Evolutionary conservation across 2,797 vertebrate genomes (phyloP).

Genomic region (Sebastes diaconus): DNA sequence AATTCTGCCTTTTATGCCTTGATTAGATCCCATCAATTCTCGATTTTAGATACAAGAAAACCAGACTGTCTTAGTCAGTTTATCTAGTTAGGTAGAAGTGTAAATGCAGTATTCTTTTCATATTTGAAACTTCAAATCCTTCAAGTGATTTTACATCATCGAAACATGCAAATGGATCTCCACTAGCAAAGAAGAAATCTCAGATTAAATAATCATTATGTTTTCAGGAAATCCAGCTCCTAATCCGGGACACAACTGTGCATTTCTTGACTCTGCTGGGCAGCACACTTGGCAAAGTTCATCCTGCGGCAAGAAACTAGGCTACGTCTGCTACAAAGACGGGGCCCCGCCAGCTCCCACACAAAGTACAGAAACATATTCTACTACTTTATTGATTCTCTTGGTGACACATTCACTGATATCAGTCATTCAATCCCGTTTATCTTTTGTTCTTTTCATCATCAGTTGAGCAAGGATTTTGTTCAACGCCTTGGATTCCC

Average conservation of each 20-base stretch:
- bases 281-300: slow-evolving; percentile 87
- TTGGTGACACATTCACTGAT: neutral
- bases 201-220: neutral
- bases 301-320: slow-evolving; percentile 85
- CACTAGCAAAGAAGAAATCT: neutral
- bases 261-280: slow-evolving; percentile 80
- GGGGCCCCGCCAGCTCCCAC: slow-evolving; percentile 77
- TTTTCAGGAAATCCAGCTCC: slow-evolving; percentile 86
- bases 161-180: neutral
- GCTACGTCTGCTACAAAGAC: slow-evolving; percentile 91
- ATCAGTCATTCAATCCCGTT: neutral
- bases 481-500: slow-evolving; percentile 87
- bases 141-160: neutral
- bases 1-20: neutral
- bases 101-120: neutral
- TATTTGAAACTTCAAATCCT: neutral
- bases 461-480: slow-evolving; percentile 78
- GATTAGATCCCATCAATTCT: neutral
- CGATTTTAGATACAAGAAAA: neutral
- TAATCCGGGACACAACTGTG: slow-evolving; percentile 89
- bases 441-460: slow-evolving; percentile 8
- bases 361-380: slow-evolving; percentile 77
- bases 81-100: neutral
- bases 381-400: neutral
- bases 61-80: neutral